Conservation (phyloP, 1,140 invertebrate species). For the Aphelenchoides avenae region DNA sequence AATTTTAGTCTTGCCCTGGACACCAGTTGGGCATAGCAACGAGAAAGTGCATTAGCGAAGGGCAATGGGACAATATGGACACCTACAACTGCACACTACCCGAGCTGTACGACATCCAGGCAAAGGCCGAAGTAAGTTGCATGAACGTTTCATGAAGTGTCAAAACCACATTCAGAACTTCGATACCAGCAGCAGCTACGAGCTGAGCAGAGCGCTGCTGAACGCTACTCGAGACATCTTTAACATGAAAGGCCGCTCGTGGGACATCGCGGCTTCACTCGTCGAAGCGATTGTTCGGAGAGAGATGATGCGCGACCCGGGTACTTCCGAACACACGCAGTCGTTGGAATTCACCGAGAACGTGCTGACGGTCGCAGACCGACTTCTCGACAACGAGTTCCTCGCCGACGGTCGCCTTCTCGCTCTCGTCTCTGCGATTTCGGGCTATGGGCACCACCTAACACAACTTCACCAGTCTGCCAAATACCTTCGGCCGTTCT, state of each 20-base stretch:
- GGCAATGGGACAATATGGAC: conserved; percentile 40
- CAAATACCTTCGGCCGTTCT: conserved; percentile 33
- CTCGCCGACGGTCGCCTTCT: conserved; percentile 29
- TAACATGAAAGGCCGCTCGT: conserved; percentile 19
- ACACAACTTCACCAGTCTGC: conserved; percentile 19
- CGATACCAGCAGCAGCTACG: conserved; percentile 8
- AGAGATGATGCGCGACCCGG: neutral
- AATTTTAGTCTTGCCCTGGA: conserved; percentile 39
- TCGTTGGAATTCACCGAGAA: conserved; percentile 33
- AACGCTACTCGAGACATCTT: conserved; percentile 15
- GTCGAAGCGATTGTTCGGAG: conserved; percentile 3
- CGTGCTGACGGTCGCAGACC: conserved; percentile 18
- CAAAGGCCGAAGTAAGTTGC: conserved; percentile 16
- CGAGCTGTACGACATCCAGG: conserved; percentile 33
- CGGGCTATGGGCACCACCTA: conserved; percentile 29
- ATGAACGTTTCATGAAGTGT: neutral
- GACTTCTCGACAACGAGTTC: conserved; percentile 18
- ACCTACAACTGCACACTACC: conserved; percentile 51
- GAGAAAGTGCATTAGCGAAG: conserved; percentile 33
- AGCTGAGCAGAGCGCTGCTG: conserved; percentile 17
- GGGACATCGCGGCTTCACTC: conserved; percentile 12
- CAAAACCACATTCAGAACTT: neutral
- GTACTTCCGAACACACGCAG: conserved; percentile 18
- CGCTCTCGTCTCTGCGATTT: conserved; percentile 9
- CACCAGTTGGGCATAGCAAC: conserved; percentile 52